A percentile compares a stretch with the other conserved stretches of the same genome.
Evolutionary conservation across 2,888 invertebrate species (phyloP).

Genomic region (Aspidiotus rigidus): DNA sequence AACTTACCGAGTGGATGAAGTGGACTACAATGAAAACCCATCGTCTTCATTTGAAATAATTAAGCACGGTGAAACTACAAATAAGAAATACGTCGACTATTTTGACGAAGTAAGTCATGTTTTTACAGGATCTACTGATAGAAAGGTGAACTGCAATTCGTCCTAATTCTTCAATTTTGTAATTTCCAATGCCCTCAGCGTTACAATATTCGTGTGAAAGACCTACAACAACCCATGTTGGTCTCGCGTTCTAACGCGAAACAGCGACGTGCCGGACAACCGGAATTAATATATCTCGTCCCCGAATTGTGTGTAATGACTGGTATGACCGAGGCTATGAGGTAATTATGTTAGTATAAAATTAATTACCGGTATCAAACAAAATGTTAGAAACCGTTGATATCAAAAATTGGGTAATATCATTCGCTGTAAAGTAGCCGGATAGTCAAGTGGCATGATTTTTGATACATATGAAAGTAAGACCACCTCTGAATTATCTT

Average conservation of each 20-base stretch:
- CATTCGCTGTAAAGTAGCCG: no score
- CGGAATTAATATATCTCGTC: conserved; percentile 59
- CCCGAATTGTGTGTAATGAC: conserved; percentile 80
- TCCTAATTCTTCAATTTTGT: neutral
- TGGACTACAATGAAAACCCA: conserved; percentile 56
- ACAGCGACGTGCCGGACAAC: conserved; percentile 62
- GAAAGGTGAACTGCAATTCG: neutral
- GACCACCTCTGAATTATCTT: no score
- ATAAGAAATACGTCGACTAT: conserved; percentile 55
- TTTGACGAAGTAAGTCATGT: conserved; percentile 45
- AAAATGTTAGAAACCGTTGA: conserved; percentile 43
- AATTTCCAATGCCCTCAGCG: neutral
- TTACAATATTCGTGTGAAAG: neutral
- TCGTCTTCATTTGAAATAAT: conserved; percentile 50
- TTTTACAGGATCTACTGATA: neutral
- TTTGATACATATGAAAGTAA: no score
- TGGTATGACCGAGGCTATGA: conserved; percentile 63
- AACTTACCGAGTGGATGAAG: conserved; percentile 64
- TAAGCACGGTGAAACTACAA: conserved; percentile 45
- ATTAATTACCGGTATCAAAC: no score
- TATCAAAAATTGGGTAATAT: conserved; percentile 44
- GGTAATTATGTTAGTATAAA: conserved; percentile 40
- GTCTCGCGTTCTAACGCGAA: conserved; percentile 57
- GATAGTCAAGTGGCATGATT: no score
- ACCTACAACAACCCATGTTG: conserved; percentile 62